A percentile compares a stretch with the other conserved stretches of the same genome.
Evolutionary conservation across 2,113 vertebrate genomes (phyloP).

Genomic region (Equus przewalskii): DNA sequence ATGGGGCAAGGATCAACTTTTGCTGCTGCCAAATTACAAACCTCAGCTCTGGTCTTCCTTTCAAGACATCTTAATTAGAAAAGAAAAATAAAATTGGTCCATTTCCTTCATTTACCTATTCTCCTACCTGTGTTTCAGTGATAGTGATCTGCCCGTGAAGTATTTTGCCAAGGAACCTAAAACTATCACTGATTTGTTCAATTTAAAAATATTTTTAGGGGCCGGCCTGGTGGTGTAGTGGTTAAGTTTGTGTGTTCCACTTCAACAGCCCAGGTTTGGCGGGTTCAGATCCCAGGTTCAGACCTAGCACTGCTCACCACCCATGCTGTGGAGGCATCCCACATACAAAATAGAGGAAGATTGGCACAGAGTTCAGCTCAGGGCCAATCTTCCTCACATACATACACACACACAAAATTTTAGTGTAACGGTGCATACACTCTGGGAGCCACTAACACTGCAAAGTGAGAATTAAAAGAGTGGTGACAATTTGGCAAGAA

Average conservation of each 20-base stretch:
- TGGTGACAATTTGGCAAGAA: background rate
- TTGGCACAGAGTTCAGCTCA: too few relatives aligned
- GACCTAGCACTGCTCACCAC: too few relatives aligned
- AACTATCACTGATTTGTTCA: background rate
- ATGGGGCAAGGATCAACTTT: background rate
- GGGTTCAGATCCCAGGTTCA: too few relatives aligned
- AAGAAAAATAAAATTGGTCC: background rate
- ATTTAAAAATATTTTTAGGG: background rate
- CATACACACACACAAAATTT: too few relatives aligned
- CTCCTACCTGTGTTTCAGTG: background rate
- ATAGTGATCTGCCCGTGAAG: background rate
- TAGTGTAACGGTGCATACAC: fast-evolving
- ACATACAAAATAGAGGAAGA: too few relatives aligned
- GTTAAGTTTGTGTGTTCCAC: too few relatives aligned
- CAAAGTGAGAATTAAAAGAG: background rate
- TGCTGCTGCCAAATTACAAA: background rate
- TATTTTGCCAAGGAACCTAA: background rate
- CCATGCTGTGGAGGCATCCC: too few relatives aligned
- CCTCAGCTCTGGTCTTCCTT: background rate
- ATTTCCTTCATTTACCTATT: background rate
- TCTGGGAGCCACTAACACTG: background rate
- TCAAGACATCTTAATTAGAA: background rate
- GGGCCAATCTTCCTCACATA: too few relatives aligned
- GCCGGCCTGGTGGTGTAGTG: too few relatives aligned
- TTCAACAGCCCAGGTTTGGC: too few relatives aligned